Evolutionary conservation across 2,113 vertebrate genomes (phyloP).

Genomic region (Takifugu bimaculatus): DNA sequence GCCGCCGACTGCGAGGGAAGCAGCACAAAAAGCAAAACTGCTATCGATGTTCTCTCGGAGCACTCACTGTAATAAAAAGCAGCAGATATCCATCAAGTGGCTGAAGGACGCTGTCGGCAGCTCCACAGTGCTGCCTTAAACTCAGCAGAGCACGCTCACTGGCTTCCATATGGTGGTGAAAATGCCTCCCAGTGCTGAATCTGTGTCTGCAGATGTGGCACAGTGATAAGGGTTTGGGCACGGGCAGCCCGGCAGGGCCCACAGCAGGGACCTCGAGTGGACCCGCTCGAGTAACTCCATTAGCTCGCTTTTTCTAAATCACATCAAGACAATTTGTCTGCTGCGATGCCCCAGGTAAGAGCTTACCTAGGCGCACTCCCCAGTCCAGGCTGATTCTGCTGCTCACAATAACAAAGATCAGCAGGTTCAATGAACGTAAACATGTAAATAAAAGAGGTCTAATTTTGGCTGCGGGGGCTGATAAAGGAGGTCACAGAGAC

Average conservation of each 20-base stretch:
- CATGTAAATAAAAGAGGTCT: too few relatives aligned
- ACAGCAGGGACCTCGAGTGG: constrained; percentile 45
- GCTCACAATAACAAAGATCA: constrained; percentile 31
- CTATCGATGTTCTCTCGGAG: constrained; percentile 38
- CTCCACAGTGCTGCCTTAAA: constrained; percentile 33
- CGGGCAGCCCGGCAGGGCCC: constrained; percentile 43
- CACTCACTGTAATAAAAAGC: constrained; percentile 7
- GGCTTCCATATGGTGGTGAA: constrained; percentile 13
- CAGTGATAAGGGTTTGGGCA: constrained; percentile 19
- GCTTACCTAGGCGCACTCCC: constrained; percentile 65
- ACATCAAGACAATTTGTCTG: constrained; percentile 71
- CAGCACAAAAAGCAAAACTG: constrained; percentile 2
- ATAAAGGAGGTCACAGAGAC: constrained; percentile 20
- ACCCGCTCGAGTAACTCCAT: constrained; percentile 55
- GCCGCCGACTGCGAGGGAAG: constrained; percentile 18
- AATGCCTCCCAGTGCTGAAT: constrained; percentile 10
- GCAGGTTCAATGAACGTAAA: background rate
- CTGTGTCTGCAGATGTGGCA: constrained; percentile 28
- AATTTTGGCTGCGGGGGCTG: background rate
- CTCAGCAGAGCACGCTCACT: constrained; percentile 19
- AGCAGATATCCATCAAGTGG: constrained; percentile 26
- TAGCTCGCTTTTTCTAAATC: constrained; percentile 70
- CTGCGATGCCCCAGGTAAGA: constrained; percentile 59
- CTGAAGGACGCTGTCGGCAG: constrained; percentile 37
- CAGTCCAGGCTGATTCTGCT: constrained; percentile 33